Evolutionary conservation across 2,888 invertebrate genomes (phyloP), one percentile per base, ranked within the genome.

Genomic region (Mayetiola destructor): DNA sequence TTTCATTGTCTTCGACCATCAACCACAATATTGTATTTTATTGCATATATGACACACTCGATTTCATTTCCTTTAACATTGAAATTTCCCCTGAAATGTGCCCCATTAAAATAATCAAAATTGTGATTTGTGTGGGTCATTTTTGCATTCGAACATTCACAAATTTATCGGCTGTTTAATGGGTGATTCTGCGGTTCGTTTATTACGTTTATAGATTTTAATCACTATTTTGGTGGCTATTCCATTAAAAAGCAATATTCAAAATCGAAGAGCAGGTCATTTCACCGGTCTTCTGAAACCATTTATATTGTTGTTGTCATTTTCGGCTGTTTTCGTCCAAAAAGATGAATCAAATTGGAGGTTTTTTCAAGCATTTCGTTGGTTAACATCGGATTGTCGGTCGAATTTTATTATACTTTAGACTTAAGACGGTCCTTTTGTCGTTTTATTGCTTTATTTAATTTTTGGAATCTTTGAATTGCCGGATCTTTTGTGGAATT

Each of bases 71-170:
- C n/a, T n/a, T n/a, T n/a, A n/a, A n/a, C n/a, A n/a, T n/a, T n/a
- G n/a, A n/a, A n/a, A n/a, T n/a, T n/a, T n/a, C n/a, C n/a, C n/a
- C n/a, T 16, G 48, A 27, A 48, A 48, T 48, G n/a, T 48, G 48
- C 23, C 23, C 48, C 27, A 48, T 48, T 48, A 48, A 48, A 48
- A 48, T 27, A 27, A 48, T 48, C 48, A 48, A 48, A 48, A 48
- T 48, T 48, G 48, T 48, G 48, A 48, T 48, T 48, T 48, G 48
- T 48, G 48, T 48, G 48, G 48, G 48, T 48, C 48, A 48, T 27
- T 48, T 48, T 10, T 16, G 39, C n/a, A 12, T 23, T 23, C n/a
- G 48, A n/a, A n/a, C 42, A 4, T 21, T 27, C 23, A 48, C 27
- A 48, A 48, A 48, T 48, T 48, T 27, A 42, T 6, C 27, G 29